Conservation (phyloP, 2,797 vertebrate genomes). For the Spizella passerina region DNA sequence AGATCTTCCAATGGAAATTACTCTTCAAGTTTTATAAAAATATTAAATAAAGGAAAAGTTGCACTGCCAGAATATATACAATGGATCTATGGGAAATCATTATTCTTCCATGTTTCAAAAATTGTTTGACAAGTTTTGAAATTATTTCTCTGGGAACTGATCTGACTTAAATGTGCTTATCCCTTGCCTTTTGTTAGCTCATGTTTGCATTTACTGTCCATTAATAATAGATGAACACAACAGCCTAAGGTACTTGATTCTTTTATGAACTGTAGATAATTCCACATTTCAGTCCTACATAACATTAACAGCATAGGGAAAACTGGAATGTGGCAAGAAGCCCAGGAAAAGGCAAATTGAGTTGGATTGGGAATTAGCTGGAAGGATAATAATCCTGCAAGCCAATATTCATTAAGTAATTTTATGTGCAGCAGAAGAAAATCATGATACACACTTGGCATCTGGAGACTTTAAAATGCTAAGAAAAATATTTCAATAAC, state of each 20-base stretch:
- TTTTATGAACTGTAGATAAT: slow-evolving; percentile 63
- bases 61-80: slow-evolving; percentile 52
- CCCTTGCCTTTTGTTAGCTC: slow-evolving; percentile 47
- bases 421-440: slow-evolving; percentile 45
- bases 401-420: slow-evolving; percentile 63
- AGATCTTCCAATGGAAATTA: slow-evolving; percentile 16
- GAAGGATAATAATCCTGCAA: slow-evolving; percentile 54
- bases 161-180: slow-evolving; percentile 67
- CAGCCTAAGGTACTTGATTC: slow-evolving; percentile 33
- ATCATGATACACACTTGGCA: slow-evolving; percentile 21
- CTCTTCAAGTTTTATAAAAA: slow-evolving; percentile 12
- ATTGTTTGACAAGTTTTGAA: slow-evolving; percentile 66
- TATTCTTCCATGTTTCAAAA: slow-evolving; percentile 53
- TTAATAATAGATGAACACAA: slow-evolving; percentile 65
- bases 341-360: slow-evolving; percentile 40
- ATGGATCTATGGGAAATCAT: slow-evolving; percentile 62
- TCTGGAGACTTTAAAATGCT: slow-evolving; percentile 9
- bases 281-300: slow-evolving; percentile 57
- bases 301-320: slow-evolving; percentile 56
- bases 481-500: slow-evolving; percentile 21
- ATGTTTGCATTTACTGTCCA: slow-evolving; percentile 54
- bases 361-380: slow-evolving; percentile 27
- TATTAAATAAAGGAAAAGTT: slow-evolving; percentile 32
- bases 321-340: slow-evolving; percentile 59
- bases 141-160: slow-evolving; percentile 66